These are phyloP conservation scores for Enoplolaimus lenunculus DNA, from an alignment of 2,888 invertebrate genomes.

Conservation along the genomic window DNA sequence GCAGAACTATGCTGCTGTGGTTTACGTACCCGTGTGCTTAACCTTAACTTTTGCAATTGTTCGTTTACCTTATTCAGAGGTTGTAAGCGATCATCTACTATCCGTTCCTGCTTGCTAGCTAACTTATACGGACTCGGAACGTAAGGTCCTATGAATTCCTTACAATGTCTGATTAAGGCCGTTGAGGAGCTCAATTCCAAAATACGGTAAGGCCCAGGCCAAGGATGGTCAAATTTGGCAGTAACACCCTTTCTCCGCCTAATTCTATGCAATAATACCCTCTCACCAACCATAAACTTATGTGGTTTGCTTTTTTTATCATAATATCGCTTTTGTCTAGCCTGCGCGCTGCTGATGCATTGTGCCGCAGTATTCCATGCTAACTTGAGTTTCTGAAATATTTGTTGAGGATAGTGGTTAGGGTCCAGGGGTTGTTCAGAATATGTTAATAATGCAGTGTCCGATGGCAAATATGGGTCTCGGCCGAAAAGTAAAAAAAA, in stretches of 20 bases:
- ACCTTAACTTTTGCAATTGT: too few relatives aligned
- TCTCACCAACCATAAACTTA: neutral
- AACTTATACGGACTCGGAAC: too few relatives aligned
- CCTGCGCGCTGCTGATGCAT: neutral
- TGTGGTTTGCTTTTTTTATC: neutral
- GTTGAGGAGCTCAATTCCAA: neutral
- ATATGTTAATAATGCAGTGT: neutral
- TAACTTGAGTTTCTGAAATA: neutral
- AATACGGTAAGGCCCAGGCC: slow-evolving; percentile 10
- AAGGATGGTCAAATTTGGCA: neutral
- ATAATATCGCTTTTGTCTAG: neutral
- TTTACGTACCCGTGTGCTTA: too few relatives aligned
- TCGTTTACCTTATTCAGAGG: too few relatives aligned
- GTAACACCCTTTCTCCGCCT: too few relatives aligned
- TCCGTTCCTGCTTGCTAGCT: too few relatives aligned
- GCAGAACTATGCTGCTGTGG: too few relatives aligned
- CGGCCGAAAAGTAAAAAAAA: slow-evolving; percentile 11
- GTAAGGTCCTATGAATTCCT: neutral
- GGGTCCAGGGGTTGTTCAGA: neutral
- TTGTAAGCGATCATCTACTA: too few relatives aligned
- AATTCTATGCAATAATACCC: neutral
- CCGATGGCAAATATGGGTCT: neutral
- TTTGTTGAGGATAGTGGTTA: neutral
- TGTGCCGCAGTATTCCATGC: neutral
- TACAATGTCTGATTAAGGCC: neutral